Base-by-base conservation (phyloP, 2,113 vertebrate genomes). In the Toxotes jaculatrix region DNA sequence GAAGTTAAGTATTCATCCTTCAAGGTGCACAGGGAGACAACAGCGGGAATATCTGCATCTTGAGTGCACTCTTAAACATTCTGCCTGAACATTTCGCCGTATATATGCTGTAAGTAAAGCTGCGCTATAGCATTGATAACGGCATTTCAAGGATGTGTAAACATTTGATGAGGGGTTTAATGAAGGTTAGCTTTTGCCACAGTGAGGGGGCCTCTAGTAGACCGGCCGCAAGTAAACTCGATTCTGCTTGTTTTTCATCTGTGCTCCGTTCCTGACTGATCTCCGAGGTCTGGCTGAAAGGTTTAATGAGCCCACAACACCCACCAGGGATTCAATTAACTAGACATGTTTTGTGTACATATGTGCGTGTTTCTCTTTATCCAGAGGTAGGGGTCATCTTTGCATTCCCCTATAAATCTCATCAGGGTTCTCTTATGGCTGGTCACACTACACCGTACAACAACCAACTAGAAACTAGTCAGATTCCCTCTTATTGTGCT, bases 261-360 rank as follows among this genome's bases (percentile, higher is more conserved):
- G 21, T n/a, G 12, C 42, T 77, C 47, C 21, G 47, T 60, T 78
- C 21, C 71, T 69, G 69, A 77, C 53, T 23, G 36, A 80, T 68
- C 62, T 80, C 21, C 7, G 17, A 43, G 67, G 73, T 84, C 66
- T 63, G 40, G 34, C 79, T 87, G 68, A 56, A 61, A 64, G 61
- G 14, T 66, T 79, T 86, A 86, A 79, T 53, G 21, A 91, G 67
- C 55, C 23, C 56, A 55, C 45, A 87, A 61, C 53, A 69, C 76
- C 79, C 84, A 75, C 14, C 3, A 47, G 73, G 80, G 88, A 85
- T 51, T 84, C 62, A 88, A 78, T 86, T 75, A 73, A 45, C 56
- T 38, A 4, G 10, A 56, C 51, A 2, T 34, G 9, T 14, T 60
- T 23, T 70, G 56, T 74, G 66, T 62, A 11, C 49, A 36, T 60